phyloP scores from a whole-genome alignment of 2,113 vertebrate species.

The Lucifuga dentata region DNA sequence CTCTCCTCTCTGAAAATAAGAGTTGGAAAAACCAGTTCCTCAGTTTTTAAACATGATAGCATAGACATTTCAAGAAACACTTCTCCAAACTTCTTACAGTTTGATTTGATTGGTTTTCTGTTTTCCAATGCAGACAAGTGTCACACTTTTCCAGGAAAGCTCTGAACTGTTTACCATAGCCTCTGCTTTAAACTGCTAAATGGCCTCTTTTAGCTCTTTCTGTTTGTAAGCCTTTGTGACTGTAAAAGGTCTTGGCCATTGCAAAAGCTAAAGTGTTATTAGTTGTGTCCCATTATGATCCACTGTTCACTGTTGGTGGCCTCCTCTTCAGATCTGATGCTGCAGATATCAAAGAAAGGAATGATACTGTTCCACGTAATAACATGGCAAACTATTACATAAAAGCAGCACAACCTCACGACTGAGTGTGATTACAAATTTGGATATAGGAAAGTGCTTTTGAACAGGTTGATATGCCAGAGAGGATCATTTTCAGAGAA shows the following conservation, averaged over 20 bases:
- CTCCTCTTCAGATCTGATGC: slow-evolving; percentile 45
- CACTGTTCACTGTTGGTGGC: slow-evolving; percentile 44
- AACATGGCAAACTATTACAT: not conserved
- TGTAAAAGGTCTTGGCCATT: slow-evolving; percentile 50
- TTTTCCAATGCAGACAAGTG: slow-evolving; percentile 7
- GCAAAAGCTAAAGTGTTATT: slow-evolving; percentile 52
- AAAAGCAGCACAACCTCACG: slow-evolving; percentile 6
- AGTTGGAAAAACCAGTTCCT: too few relatives aligned
- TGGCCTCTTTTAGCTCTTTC: slow-evolving; percentile 1
- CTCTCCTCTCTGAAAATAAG: too few relatives aligned
- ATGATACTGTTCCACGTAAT: slow-evolving; percentile 9
- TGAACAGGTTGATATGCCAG: not conserved
- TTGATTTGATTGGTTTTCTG: not conserved
- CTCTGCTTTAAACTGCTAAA: too few relatives aligned
- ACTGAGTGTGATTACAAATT: not conserved
- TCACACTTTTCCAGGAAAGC: slow-evolving; percentile 19
- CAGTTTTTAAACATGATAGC: not conserved
- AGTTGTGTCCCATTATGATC: slow-evolving; percentile 24
- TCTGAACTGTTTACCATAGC: not conserved
- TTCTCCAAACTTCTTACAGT: not conserved
- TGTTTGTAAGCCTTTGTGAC: slow-evolving; percentile 41
- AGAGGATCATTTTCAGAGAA: too few relatives aligned
- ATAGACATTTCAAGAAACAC: not conserved
- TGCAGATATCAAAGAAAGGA: slow-evolving; percentile 20
- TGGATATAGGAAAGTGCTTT: not conserved